These are phyloP conservation scores for Heliconius congener DNA, from an alignment of 1,140 invertebrate species.

Conservation along the genomic window DNA sequence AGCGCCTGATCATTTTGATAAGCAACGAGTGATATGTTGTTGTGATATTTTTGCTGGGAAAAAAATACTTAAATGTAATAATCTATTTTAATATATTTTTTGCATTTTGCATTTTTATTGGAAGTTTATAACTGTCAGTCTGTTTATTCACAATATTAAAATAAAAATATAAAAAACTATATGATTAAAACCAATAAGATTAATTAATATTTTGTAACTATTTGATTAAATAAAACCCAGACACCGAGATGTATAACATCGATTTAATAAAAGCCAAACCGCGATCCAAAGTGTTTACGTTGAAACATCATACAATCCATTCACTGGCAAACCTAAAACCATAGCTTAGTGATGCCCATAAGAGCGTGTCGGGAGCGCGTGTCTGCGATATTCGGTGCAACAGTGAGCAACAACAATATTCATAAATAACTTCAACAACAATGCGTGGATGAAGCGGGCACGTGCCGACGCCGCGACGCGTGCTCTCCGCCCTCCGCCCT, in stretches of 20 bases:
- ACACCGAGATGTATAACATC: neutral
- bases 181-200: too few species aligned
- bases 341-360: constrained; percentile 51
- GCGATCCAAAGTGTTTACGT: constrained; percentile 2
- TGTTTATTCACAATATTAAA: too few species aligned
- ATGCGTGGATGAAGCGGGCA: constrained; percentile 48
- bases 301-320: constrained; percentile 18
- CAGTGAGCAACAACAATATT: constrained; percentile 69
- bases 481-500: constrained; percentile 47
- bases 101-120: neutral
- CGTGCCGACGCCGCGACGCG: constrained; percentile 55
- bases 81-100: neutral
- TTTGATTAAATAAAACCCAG: neutral
- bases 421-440: constrained; percentile 72
- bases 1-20: constrained; percentile 19
- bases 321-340: constrained; percentile 33
- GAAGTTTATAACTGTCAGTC: too few species aligned
- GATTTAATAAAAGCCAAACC: neutral
- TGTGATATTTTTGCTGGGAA: neutral
- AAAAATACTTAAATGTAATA: neutral
- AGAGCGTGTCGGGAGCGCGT: constrained; percentile 64
- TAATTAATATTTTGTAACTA: too few species aligned
- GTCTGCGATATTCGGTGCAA: constrained; percentile 55
- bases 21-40: neutral
- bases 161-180: too few species aligned